phyloP scores from a whole-genome alignment of 2,113 vertebrate genomes.

The Dromas ardeola region DNA sequence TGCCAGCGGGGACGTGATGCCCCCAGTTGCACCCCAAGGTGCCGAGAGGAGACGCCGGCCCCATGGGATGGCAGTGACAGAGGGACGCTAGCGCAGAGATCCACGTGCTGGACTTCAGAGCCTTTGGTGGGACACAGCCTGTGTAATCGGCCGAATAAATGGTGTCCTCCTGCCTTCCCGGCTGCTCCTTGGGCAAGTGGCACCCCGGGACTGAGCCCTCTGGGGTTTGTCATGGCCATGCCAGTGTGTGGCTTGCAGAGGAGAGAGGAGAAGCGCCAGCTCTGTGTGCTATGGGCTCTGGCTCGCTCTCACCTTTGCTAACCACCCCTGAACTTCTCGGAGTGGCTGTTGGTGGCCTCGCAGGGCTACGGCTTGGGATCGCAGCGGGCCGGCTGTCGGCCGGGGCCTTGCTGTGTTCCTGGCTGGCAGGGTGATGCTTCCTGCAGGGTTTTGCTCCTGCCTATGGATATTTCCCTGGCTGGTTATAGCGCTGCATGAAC shows the following conservation, averaged over 20 bases:
- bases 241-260: neutral
- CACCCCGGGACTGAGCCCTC: accelerated
- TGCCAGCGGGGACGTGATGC: neutral
- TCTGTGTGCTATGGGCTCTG: neutral
- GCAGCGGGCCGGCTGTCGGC: neutral
- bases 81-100: neutral
- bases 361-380: accelerated
- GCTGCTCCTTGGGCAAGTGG: neutral
- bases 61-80: neutral
- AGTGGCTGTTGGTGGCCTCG: accelerated
- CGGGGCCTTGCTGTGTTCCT: neutral
- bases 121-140: neutral
- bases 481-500: accelerated
- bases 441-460: neutral
- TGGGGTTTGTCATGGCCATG: accelerated
- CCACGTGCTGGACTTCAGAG: accelerated
- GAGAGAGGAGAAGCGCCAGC: neutral
- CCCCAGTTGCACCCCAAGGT: accelerated
- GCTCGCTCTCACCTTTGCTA: neutral
- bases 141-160: neutral
- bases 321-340: neutral
- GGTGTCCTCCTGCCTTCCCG: neutral
- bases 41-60: neutral
- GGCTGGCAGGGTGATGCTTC: neutral
- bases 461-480: neutral